Percentiles rank a stretch among this genome's conserved stretches.
These are phyloP conservation scores for Rhinatrema bivittatum DNA, from an alignment of 2,797 vertebrate species.

Conservation along the genomic window DNA sequence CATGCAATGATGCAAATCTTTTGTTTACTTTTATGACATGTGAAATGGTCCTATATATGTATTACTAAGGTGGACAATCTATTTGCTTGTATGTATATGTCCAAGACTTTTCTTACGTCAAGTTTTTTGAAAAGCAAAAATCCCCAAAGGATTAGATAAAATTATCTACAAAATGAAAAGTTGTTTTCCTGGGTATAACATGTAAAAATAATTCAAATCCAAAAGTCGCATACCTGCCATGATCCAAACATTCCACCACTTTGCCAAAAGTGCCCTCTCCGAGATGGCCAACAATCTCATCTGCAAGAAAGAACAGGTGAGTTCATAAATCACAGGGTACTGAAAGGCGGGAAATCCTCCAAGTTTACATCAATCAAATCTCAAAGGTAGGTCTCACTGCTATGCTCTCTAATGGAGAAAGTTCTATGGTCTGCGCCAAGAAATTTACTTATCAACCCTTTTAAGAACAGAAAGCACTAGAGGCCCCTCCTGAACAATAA, in stretches of 20 bases:
- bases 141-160: too few relatives aligned
- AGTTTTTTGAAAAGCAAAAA: too few relatives aligned
- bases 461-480: slow-evolving; percentile 47
- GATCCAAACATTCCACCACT: slow-evolving; percentile 68
- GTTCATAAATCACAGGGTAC: neutral
- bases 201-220: too few relatives aligned
- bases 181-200: too few relatives aligned
- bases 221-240: slow-evolving; percentile 49
- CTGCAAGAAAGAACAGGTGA: slow-evolving; percentile 60
- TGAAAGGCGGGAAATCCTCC: slow-evolving; percentile 30
- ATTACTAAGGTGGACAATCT: too few relatives aligned
- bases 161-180: too few relatives aligned
- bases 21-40: too few relatives aligned
- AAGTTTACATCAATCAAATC: slow-evolving; percentile 47
- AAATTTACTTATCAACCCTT: slow-evolving; percentile 52
- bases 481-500: slow-evolving; percentile 49
- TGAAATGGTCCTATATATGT: too few relatives aligned
- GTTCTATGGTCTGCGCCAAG: slow-evolving; percentile 49
- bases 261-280: slow-evolving; percentile 70
- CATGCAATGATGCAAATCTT: too few relatives aligned
- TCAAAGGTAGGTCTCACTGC: slow-evolving; percentile 42
- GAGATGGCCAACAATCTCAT: slow-evolving; percentile 65
- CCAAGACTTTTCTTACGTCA: too few relatives aligned
- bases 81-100: too few relatives aligned
- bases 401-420: slow-evolving; percentile 48